Conservation (phyloP, 2,888 invertebrate species). For the Orchestes rusci region DNA sequence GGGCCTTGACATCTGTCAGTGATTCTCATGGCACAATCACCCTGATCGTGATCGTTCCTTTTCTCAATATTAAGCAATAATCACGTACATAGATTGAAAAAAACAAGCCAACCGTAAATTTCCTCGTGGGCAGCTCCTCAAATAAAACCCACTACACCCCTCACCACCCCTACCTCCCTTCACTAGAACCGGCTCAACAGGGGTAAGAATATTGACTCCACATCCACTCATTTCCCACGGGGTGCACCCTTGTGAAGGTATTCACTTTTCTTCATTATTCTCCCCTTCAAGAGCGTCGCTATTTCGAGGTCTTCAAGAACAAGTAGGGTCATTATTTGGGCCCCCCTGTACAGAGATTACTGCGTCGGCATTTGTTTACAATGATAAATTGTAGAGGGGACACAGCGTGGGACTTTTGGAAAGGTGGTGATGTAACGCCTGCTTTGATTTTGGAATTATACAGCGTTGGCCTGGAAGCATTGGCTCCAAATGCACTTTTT, state of each 20-base stretch:
- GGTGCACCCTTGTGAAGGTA: not conserved
- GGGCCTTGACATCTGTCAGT: too few relatives aligned
- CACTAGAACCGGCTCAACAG: not conserved
- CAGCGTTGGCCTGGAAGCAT: too few relatives aligned
- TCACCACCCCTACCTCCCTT: too few relatives aligned
- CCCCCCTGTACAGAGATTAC: slow-evolving; percentile 10
- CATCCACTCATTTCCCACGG: not conserved
- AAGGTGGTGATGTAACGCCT: slow-evolving; percentile 20
- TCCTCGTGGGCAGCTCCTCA: too few relatives aligned
- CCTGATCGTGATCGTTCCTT: too few relatives aligned
- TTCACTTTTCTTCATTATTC: not conserved
- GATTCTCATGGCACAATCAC: too few relatives aligned
- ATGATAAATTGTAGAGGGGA: slow-evolving; percentile 20
- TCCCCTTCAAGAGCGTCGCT: not conserved
- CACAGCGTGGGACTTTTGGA: slow-evolving; percentile 23
- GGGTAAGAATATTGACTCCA: not conserved
- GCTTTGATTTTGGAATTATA: not conserved
- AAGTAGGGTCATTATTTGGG: slow-evolving; percentile 16
- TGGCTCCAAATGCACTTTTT: too few relatives aligned
- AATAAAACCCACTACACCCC: too few relatives aligned
- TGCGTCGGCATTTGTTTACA: slow-evolving; percentile 19
- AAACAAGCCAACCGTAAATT: too few relatives aligned
- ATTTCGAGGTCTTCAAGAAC: slow-evolving; percentile 10
- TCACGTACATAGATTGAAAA: too few relatives aligned
- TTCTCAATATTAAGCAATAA: too few relatives aligned